These are phyloP conservation scores for Megathymus violae DNA, from an alignment of 1,140 invertebrate genomes.

Conservation along the genomic window DNA sequence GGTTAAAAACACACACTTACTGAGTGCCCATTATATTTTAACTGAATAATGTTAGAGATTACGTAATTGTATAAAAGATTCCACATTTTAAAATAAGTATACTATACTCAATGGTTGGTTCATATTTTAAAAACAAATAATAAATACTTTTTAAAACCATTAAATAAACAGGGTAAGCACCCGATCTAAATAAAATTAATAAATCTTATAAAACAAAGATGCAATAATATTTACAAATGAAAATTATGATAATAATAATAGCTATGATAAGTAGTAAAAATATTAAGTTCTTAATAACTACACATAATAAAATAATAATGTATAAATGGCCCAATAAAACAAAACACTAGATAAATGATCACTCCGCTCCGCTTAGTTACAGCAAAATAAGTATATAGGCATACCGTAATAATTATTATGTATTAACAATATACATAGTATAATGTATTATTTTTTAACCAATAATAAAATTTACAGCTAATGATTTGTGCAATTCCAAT, in stretches of 20 bases:
- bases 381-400: too few species aligned
- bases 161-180: conserved; percentile 1
- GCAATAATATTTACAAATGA: conserved; percentile 15
- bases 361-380: not conserved
- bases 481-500: not conserved
- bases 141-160: not conserved
- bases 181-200: not conserved
- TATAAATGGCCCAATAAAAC: not conserved
- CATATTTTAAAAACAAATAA: not conserved
- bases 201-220: conserved; percentile 5
- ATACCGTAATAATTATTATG: not conserved
- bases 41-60: not conserved
- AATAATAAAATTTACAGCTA: not conserved
- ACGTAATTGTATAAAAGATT: not conserved
- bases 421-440: not conserved
- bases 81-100: not conserved
- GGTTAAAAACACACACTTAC: not conserved
- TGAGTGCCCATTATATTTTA: not conserved
- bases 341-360: not conserved
- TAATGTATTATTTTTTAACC: not conserved
- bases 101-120: not conserved
- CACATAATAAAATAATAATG: conserved; percentile 3
- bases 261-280: conserved; percentile 7
- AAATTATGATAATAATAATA: not conserved
- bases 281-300: conserved; percentile 8